phyloP scores from a whole-genome alignment of 2,113 vertebrate species.

The Neotoma lepida region DNA sequence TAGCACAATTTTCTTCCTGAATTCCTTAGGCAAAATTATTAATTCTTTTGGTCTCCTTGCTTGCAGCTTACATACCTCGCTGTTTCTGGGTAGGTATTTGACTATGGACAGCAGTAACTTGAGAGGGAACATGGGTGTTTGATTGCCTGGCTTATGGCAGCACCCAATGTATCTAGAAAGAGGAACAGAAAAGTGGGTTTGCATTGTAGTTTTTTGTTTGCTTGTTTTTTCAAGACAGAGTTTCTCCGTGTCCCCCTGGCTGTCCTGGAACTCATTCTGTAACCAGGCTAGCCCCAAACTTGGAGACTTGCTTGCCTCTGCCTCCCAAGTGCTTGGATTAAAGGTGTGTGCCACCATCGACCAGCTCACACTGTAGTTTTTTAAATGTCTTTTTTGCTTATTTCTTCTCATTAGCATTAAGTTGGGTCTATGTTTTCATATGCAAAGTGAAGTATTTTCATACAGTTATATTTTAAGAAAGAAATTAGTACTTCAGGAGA shows the following conservation, averaged over 20 bases:
- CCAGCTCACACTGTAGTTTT: not conserved
- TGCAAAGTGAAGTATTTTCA: not conserved
- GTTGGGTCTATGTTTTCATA: not conserved
- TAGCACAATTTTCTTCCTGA: not conserved
- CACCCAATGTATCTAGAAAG: not conserved
- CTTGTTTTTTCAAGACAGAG: not conserved
- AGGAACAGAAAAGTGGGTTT: not conserved
- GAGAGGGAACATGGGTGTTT: not conserved
- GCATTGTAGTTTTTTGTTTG: not conserved
- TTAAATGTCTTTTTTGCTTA: not conserved
- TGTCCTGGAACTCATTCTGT: not conserved
- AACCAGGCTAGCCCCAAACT: not conserved
- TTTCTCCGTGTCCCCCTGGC: not conserved
- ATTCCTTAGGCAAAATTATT: slow-evolving; percentile 28
- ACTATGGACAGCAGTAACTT: not conserved
- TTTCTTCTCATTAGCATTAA: slow-evolving; percentile 2
- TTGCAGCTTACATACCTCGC: not conserved
- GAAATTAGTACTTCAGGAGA: not conserved
- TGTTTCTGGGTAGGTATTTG: not conserved
- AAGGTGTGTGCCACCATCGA: not conserved
- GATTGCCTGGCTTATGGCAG: not conserved
- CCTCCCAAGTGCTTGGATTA: not conserved
- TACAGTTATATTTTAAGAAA: not conserved
- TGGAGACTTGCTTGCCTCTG: not conserved
- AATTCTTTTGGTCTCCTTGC: not conserved